Evolutionary conservation across 2,113 vertebrate species (phyloP).

Genomic region (Jacana jacana): DNA sequence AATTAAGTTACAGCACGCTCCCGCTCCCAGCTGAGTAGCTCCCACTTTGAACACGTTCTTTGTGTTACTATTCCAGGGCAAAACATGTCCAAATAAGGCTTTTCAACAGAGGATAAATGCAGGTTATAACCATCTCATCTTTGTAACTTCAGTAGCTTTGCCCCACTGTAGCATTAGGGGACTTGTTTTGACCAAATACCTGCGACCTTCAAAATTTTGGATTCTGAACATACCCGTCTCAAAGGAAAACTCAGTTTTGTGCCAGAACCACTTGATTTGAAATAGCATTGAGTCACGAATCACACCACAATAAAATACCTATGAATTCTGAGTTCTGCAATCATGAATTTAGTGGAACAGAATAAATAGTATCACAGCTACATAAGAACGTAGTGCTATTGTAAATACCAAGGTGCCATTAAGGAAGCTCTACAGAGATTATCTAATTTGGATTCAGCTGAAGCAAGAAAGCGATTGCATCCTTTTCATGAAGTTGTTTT

Average conservation of each 20-base stretch:
- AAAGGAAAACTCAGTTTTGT: not conserved
- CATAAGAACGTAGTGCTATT: not conserved
- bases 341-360: not conserved
- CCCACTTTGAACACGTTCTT: not conserved
- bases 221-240: not conserved
- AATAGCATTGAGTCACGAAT: not conserved
- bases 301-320: not conserved
- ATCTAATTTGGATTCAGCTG: not conserved
- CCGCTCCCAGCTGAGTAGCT: not conserved
- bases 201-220: not conserved
- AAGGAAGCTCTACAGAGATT: not conserved
- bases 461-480: not conserved
- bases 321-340: not conserved
- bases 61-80: not conserved
- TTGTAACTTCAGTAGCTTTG: not conserved
- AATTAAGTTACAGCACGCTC: not conserved
- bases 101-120: not conserved
- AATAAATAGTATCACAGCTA: not conserved
- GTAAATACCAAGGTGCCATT: not conserved
- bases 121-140: not conserved
- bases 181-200: not conserved
- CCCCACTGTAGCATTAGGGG: not conserved
- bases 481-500: not conserved
- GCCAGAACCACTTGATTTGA: not conserved
- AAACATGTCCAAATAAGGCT: not conserved